These are phyloP conservation scores for Cephus rjabovi DNA, from an alignment of 2,888 invertebrate genomes.

Conservation along the genomic window DNA sequence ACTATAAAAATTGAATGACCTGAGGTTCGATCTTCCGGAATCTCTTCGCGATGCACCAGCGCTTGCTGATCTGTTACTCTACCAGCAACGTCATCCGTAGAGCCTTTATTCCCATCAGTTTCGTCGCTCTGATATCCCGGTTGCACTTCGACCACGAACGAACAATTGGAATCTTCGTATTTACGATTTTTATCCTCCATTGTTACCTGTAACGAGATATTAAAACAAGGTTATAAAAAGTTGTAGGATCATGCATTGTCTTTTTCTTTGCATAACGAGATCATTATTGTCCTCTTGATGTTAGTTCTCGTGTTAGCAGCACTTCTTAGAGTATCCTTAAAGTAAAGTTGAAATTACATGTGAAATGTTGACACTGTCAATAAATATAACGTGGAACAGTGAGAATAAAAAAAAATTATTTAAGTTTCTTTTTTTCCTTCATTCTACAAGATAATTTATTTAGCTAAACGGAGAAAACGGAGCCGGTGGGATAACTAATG, in stretches of 20 bases:
- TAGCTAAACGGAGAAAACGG: neutral
- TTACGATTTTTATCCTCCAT: constrained; percentile 56
- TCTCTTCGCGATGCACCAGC: constrained; percentile 67
- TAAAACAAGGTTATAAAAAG: neutral
- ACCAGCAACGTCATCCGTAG: constrained; percentile 47
- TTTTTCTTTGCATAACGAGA: neutral
- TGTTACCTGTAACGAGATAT: constrained; percentile 48
- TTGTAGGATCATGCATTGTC: neutral
- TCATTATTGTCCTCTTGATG: neutral
- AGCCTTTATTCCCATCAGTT: constrained; percentile 42
- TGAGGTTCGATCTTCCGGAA: constrained; percentile 50
- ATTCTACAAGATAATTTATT: neutral
- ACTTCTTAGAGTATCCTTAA: neutral
- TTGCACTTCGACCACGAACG: constrained; percentile 60
- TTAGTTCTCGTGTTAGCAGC: neutral
- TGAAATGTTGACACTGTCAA: neutral
- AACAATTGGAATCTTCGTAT: constrained; percentile 53
- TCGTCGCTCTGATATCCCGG: constrained; percentile 52
- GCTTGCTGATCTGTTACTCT: constrained; percentile 68
- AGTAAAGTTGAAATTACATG: neutral
- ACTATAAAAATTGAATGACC: constrained; percentile 32
- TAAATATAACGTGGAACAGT: neutral
- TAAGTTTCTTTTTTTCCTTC: neutral
- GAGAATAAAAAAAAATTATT: neutral
- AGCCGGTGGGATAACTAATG: no score